Evolutionary conservation across 2,113 vertebrate genomes (phyloP).

Genomic region (Triplophysa dalaica): DNA sequence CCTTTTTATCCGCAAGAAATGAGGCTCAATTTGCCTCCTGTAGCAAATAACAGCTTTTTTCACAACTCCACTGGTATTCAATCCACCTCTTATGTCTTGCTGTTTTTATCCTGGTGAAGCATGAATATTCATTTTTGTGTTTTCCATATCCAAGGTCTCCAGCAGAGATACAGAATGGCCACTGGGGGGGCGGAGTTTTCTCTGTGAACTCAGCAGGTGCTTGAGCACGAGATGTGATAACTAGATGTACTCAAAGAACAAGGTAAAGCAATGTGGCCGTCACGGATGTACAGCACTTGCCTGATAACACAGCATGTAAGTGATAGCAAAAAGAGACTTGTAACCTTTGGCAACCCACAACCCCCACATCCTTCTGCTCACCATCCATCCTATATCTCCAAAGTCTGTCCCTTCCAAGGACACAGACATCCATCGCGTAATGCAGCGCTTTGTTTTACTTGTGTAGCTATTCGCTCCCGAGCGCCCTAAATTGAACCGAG

Average conservation of each 20-base stretch:
- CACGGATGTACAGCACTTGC: constrained; percentile 65
- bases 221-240: constrained; percentile 73
- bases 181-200: constrained; percentile 62
- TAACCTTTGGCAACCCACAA: constrained; percentile 20
- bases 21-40: constrained; percentile 36
- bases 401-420: constrained; percentile 43
- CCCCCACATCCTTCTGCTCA: constrained; percentile 16
- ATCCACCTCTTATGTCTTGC: constrained; percentile 23
- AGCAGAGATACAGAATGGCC: constrained; percentile 70
- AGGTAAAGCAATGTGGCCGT: constrained; percentile 59
- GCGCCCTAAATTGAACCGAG: constrained; percentile 12
- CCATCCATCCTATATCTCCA: constrained; percentile 46
- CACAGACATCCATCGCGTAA: constrained; percentile 23
- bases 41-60: constrained; percentile 42
- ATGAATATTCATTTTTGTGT: constrained; percentile 64
- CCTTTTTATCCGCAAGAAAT: constrained; percentile 35
- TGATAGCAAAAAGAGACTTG: constrained; percentile 60
- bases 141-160: constrained; percentile 78
- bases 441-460: constrained; percentile 17
- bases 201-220: constrained; percentile 77
- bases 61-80: constrained; percentile 34
- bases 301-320: constrained; percentile 69
- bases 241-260: constrained; percentile 73
- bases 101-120: constrained; percentile 39
- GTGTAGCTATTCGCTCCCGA: constrained; percentile 21